Evolutionary conservation across 2,888 invertebrate genomes (phyloP).

Genomic region (Nomada lathburiana): DNA sequence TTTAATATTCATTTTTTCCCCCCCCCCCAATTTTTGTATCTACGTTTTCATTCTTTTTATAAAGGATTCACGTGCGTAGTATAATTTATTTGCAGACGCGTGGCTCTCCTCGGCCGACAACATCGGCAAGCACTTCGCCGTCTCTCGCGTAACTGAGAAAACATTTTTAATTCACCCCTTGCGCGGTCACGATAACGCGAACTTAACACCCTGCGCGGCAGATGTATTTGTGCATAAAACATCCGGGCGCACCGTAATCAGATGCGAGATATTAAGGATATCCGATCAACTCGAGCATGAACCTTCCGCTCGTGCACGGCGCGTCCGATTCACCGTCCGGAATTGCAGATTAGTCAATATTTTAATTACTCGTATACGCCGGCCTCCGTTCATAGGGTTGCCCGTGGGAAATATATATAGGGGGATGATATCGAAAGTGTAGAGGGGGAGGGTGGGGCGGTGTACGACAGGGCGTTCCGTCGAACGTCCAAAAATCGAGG

Average conservation of each 20-base stretch:
- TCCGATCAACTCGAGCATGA: conserved; percentile 6
- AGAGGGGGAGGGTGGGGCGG: background rate
- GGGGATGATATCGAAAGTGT: background rate
- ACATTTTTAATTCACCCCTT: no score
- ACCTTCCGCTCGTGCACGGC: background rate
- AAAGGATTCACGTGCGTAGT: no score
- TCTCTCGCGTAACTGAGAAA: background rate
- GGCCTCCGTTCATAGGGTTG: background rate
- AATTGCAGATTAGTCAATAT: conserved; percentile 50
- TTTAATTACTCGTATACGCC: conserved; percentile 41
- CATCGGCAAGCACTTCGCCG: background rate
- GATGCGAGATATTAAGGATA: conserved; percentile 24
- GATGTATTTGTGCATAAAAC: conserved; percentile 1
- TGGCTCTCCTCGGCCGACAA: no score
- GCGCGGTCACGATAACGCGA: background rate
- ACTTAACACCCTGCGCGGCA: background rate
- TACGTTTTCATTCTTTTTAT: no score
- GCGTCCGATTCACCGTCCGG: conserved; percentile 22
- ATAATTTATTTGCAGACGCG: no score
- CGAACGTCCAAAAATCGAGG: conserved; percentile 52
- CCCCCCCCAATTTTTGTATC: no score
- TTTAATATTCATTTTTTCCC: no score
- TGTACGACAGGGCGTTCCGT: conserved; percentile 40
- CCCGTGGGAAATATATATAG: background rate
- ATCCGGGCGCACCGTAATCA: conserved; percentile 2